Percentiles rank a stretch among this genome's conserved stretches.
Evolutionary conservation across 2,797 vertebrate species (phyloP).

Genomic region (Poeciliopsis infans): DNA sequence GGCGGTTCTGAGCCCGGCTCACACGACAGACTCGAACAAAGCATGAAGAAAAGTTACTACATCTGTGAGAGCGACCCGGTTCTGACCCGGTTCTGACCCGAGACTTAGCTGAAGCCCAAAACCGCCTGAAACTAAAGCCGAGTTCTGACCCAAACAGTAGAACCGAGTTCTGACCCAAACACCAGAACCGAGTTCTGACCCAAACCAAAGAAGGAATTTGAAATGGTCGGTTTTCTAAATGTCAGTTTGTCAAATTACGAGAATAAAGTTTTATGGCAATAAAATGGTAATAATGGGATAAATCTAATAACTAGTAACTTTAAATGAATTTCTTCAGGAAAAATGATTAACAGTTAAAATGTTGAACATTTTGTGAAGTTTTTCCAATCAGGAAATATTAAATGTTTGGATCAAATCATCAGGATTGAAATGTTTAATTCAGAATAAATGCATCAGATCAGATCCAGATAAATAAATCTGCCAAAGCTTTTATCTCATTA

Average conservation of each 20-base stretch:
- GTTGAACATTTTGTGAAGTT: no score
- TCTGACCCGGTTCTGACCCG: not conserved
- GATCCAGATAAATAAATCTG: not conserved
- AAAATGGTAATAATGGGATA: no score
- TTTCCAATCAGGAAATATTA: not conserved
- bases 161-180: no score
- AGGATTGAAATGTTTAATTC: not conserved
- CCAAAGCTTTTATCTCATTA: not conserved
- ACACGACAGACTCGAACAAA: slow-evolving; percentile 68
- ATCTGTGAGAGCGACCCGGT: slow-evolving; percentile 28
- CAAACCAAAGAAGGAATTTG: no score
- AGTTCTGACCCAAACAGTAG: not conserved
- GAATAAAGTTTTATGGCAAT: no score
- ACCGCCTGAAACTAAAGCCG: no score
- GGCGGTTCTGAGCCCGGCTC: slow-evolving; percentile 27
- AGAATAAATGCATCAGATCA: not conserved
- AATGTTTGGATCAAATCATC: no score
- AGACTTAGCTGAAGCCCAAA: not conserved
- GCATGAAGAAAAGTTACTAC: slow-evolving; percentile 23
- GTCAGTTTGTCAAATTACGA: no score
- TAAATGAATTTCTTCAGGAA: no score
- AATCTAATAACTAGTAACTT: no score
- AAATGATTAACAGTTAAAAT: no score
- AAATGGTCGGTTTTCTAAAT: no score
- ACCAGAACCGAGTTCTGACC: not conserved